These are phyloP conservation scores for Zaprionus nigranus DNA, from an alignment of 1,140 invertebrate species.

Conservation along the genomic window DNA sequence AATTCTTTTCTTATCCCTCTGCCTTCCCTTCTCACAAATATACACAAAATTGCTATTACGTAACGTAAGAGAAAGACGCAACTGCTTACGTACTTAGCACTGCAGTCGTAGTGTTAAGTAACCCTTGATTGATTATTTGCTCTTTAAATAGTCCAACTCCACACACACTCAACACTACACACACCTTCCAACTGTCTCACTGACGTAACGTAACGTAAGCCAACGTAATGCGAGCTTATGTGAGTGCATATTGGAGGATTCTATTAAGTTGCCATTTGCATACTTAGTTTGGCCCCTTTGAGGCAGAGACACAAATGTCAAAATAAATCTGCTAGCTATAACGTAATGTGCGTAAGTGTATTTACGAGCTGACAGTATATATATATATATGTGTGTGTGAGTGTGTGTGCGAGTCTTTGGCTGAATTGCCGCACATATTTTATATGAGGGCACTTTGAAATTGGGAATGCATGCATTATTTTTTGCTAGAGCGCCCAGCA, in stretches of 20 bases:
- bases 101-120: background rate
- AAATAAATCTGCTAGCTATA: conserved; percentile 43
- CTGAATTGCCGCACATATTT: conserved; percentile 72
- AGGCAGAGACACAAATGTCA: conserved; percentile 29
- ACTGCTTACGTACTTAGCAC: background rate
- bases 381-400: background rate
- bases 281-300: conserved; percentile 19
- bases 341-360: conserved; percentile 45
- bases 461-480: conserved; percentile 70
- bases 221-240: conserved; percentile 26
- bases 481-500: conserved; percentile 56
- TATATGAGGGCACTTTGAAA: conserved; percentile 68
- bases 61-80: conserved; percentile 12
- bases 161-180: background rate
- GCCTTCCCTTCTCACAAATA: background rate
- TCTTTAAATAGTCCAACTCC: background rate
- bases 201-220: conserved; percentile 34
- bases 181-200: background rate
- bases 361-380: conserved; percentile 5
- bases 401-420: background rate
- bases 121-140: background rate
- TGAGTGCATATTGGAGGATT: conserved; percentile 30
- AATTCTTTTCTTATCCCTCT: background rate
- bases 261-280: conserved; percentile 38
- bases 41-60: background rate